Percentiles rank a stretch among this genome's conserved stretches.
phyloP scores from a whole-genome alignment of 2,888 invertebrate species.

The Nebria brevicollis region DNA sequence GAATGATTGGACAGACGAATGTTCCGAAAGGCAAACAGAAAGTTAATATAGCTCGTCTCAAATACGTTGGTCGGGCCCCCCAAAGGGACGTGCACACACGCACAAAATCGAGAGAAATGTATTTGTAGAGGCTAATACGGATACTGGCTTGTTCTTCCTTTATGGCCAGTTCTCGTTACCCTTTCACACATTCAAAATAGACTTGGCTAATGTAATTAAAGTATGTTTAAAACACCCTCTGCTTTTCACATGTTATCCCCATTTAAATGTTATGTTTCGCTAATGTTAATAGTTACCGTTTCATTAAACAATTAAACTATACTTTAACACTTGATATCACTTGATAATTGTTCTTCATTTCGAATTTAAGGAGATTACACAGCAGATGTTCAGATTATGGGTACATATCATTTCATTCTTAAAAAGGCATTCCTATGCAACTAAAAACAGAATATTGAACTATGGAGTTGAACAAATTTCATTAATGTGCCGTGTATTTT shows the following conservation, averaged over 20 bases:
- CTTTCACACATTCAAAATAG: slow-evolving; percentile 12
- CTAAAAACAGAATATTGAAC: too few relatives aligned
- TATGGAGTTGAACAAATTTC: background rate
- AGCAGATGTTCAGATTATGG: background rate
- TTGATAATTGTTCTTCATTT: background rate
- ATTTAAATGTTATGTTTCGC: background rate
- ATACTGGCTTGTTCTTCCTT: background rate
- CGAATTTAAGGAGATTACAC: background rate
- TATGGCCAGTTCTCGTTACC: background rate
- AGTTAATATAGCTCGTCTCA: slow-evolving; percentile 37
- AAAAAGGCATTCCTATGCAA: too few relatives aligned
- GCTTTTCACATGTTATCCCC: background rate
- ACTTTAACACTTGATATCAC: background rate
- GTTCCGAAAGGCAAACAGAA: slow-evolving; percentile 33
- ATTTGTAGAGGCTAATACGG: background rate
- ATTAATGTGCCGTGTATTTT: background rate
- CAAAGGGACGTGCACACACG: background rate
- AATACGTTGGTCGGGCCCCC: slow-evolving; percentile 2
- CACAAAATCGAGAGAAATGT: background rate
- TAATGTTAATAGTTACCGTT: background rate
- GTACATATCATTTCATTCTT: background rate
- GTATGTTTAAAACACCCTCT: background rate
- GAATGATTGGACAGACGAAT: slow-evolving; percentile 17
- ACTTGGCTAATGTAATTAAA: slow-evolving; percentile 17
- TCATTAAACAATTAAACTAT: background rate